A percentile compares a stretch with the other conserved stretches of the same genome.
Conservation (phyloP, 2,888 invertebrate species). For the Saturnia pavonia region DNA sequence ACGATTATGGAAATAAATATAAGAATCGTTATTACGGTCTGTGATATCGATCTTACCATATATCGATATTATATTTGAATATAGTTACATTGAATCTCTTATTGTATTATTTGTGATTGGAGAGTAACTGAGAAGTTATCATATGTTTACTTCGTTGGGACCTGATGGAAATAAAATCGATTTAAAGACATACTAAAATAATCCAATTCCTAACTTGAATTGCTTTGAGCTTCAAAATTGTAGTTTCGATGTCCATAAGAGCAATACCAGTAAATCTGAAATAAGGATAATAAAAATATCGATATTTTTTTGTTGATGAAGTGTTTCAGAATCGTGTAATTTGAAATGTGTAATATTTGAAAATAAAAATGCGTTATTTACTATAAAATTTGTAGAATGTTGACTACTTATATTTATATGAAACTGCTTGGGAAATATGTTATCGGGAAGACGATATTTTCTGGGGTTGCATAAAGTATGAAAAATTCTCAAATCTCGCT, state of each 20-base stretch:
- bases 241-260: neutral
- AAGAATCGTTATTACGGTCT: neutral
- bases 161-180: neutral
- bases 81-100: conserved; percentile 2
- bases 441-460: neutral
- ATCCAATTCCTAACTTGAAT: neutral
- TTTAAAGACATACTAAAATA: neutral
- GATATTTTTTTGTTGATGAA: neutral
- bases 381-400: neutral
- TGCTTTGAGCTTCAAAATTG: neutral
- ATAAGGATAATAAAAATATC: neutral
- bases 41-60: neutral
- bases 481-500: neutral
- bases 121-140: neutral
- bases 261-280: neutral
- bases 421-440: neutral
- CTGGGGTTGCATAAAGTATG: neutral
- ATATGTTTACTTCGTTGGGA: neutral
- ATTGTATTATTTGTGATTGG: neutral
- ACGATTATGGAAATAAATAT: neutral
- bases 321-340: neutral
- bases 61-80: neutral
- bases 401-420: neutral
- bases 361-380: neutral
- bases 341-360: neutral